Percentiles rank a stretch among this genome's conserved stretches.
Evolutionary conservation across 1,140 invertebrate genomes (phyloP).

Genomic region (Halyomorpha halys): DNA sequence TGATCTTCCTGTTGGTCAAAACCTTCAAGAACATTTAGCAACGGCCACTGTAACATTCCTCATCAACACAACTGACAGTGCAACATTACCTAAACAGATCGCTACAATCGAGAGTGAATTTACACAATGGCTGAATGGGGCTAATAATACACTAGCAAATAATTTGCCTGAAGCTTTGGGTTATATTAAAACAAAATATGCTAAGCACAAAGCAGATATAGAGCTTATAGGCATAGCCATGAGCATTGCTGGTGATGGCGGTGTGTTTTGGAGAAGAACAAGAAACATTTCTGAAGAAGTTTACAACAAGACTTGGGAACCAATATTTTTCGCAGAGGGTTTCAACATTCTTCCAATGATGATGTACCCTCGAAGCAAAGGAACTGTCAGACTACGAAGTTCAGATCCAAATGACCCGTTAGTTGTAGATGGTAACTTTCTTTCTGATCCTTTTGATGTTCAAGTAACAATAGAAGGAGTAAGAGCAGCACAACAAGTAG

Average conservation of each 20-base stretch:
- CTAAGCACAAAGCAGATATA: slow-evolving; percentile 49
- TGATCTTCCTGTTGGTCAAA: slow-evolving; percentile 47
- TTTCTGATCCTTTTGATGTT: slow-evolving; percentile 32
- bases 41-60: slow-evolving; percentile 51
- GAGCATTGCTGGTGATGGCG: slow-evolving; percentile 36
- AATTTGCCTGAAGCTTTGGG: slow-evolving; percentile 50
- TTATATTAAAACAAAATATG: slow-evolving; percentile 48
- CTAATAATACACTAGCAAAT: slow-evolving; percentile 33
- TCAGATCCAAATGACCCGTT: slow-evolving; percentile 49
- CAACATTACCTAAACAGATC: slow-evolving; percentile 31
- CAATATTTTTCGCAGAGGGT: slow-evolving; percentile 5
- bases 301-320: slow-evolving; percentile 12
- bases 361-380: slow-evolving; percentile 46
- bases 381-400: slow-evolving; percentile 43
- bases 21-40: slow-evolving; percentile 59
- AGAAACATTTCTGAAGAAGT: slow-evolving; percentile 30
- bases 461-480: slow-evolving; percentile 41
- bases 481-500: slow-evolving; percentile 37
- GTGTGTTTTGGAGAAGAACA: slow-evolving; percentile 28
- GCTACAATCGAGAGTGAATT: slow-evolving; percentile 14
- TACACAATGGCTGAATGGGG: slow-evolving; percentile 20
- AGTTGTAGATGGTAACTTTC: slow-evolving; percentile 46
- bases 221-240: slow-evolving; percentile 46
- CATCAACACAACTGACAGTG: slow-evolving; percentile 49
- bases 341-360: slow-evolving; percentile 33